These are phyloP conservation scores for Drosophila longiperda DNA, from an alignment of 2,888 invertebrate genomes.

Conservation along the genomic window DNA sequence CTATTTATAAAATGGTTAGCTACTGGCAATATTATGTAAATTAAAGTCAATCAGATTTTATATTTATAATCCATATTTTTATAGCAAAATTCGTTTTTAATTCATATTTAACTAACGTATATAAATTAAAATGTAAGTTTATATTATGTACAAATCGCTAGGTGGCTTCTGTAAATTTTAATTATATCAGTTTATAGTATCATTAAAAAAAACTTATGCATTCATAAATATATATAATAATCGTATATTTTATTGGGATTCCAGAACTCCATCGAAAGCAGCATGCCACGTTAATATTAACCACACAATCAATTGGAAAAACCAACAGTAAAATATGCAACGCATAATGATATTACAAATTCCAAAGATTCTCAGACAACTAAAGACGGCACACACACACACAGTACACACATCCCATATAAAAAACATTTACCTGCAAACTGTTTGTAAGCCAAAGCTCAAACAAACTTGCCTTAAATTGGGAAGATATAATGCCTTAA, in stretches of 20 bases:
- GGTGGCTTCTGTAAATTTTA: background rate
- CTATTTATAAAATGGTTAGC: conserved; percentile 35
- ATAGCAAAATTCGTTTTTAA: background rate
- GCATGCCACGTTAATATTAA: background rate
- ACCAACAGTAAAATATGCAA: conserved; percentile 51
- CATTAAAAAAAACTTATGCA: conserved; percentile 16
- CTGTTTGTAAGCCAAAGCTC: conserved; percentile 6
- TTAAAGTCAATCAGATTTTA: conserved; percentile 15
- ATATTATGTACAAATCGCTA: background rate
- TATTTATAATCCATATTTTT: conserved; percentile 17
- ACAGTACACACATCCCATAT: background rate
- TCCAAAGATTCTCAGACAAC: conserved; percentile 48
- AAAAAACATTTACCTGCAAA: conserved; percentile 2
- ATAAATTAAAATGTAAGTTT: background rate
- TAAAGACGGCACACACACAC: conserved; percentile 9
- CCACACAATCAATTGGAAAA: conserved; percentile 15
- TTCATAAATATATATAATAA: background rate
- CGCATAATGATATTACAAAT: conserved; percentile 62
- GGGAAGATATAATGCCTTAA: background rate
- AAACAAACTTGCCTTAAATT: background rate
- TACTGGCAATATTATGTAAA: conserved; percentile 40
- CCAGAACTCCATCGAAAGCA: background rate
- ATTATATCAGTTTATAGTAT: background rate
- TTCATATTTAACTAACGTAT: background rate
- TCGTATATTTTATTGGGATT: background rate